Conservation (phyloP, 2,888 invertebrate species). For the Aricia artaxerxes region DNA sequence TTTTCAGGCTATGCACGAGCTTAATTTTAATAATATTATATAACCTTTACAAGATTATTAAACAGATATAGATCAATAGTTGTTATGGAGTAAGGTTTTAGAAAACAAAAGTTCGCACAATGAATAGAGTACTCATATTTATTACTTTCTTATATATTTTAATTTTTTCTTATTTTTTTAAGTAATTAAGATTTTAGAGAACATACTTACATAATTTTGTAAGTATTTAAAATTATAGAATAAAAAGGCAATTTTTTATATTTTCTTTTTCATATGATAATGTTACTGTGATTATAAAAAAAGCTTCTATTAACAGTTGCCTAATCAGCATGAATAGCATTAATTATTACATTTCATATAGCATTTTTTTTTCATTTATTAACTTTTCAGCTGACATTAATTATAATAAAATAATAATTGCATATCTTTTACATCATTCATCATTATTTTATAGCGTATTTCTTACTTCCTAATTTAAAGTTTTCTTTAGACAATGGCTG, state of each 20-base stretch:
- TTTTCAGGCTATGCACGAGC: slow-evolving; percentile 16
- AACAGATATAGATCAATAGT: background rate
- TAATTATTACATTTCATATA: background rate
- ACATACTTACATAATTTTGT: too few species aligned
- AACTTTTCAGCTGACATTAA: background rate
- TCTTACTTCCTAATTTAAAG: background rate
- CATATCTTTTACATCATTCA: slow-evolving; percentile 11
- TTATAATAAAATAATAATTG: background rate
- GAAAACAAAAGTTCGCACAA: background rate
- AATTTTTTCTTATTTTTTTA: too few species aligned
- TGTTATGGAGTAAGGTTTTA: background rate
- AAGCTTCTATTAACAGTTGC: background rate
- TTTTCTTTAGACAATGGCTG: slow-evolving; percentile 95
- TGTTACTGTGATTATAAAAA: background rate
- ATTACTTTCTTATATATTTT: background rate
- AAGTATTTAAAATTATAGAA: background rate
- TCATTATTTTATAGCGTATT: background rate
- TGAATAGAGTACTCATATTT: background rate
- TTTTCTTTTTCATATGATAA: background rate
- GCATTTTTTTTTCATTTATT: background rate
- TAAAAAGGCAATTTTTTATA: background rate
- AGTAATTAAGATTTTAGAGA: too few species aligned
- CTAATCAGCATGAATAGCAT: slow-evolving; percentile 5
- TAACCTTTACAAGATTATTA: too few species aligned
- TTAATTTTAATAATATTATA: background rate